A percentile compares a stretch with the other conserved stretches of the same genome.
phyloP scores from a whole-genome alignment of 2,797 vertebrate species.

The Tapera naevia region DNA sequence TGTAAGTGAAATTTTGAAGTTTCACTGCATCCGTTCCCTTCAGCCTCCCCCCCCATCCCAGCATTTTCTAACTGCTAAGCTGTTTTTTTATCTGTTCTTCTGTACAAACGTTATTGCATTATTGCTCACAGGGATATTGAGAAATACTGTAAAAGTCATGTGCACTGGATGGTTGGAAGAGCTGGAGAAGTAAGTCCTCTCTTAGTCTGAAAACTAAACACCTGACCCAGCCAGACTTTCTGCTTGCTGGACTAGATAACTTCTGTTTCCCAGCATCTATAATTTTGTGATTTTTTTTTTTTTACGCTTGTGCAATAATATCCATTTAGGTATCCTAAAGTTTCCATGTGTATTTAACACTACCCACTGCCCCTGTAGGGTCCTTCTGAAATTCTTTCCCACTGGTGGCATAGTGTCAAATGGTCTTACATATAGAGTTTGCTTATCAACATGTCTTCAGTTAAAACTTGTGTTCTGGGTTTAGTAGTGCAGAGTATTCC shows the following conservation, averaged over 20 bases:
- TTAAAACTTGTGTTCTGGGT: not conserved
- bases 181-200: not conserved
- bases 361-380: fast-evolving
- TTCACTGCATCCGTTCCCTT: not conserved
- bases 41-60: not conserved
- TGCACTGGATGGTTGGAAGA: not conserved
- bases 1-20: not conserved
- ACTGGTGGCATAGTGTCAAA: fast-evolving
- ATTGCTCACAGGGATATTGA: not conserved
- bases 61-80: not conserved
- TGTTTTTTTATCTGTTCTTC: not conserved
- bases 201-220: not conserved
- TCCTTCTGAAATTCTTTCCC: not conserved
- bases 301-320: not conserved
- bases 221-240: not conserved
- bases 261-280: not conserved
- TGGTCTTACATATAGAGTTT: not conserved
- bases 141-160: not conserved
- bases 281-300: no score
- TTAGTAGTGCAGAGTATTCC: not conserved
- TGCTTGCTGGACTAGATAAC: not conserved
- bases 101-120: not conserved
- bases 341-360: not conserved
- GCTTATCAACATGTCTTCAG: not conserved
- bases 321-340: not conserved